Percentiles rank a stretch among this genome's conserved stretches.
phyloP scores from a whole-genome alignment of 2,888 invertebrate genomes.

The Atethmia centrago region DNA sequence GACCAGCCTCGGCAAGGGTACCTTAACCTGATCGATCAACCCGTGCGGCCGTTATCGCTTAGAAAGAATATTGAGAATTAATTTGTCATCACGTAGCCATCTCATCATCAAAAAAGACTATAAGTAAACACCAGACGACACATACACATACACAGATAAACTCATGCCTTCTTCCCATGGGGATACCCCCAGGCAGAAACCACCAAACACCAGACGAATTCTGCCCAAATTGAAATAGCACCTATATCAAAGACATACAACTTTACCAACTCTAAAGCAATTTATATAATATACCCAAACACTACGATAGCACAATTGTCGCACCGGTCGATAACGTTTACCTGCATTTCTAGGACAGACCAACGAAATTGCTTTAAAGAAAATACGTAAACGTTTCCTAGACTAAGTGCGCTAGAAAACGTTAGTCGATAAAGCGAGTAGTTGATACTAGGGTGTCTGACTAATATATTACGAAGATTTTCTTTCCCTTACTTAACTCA shows the following conservation, averaged over 20 bases:
- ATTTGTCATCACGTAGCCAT: background rate
- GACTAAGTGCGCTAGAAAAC: background rate
- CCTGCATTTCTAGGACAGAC: conserved; percentile 5
- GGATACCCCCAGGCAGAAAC: no score
- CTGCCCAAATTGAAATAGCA: background rate
- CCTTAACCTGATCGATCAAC: no score
- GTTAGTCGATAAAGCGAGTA: background rate
- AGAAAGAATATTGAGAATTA: background rate
- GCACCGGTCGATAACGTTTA: conserved; percentile 15
- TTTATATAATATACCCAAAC: background rate
- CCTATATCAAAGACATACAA: background rate
- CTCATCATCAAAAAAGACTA: background rate
- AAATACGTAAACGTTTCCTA: conserved; percentile 8
- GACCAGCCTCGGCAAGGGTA: no score
- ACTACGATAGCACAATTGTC: background rate
- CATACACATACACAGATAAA: no score
- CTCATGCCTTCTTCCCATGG: no score
- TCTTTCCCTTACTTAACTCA: no score
- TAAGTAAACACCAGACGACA: background rate
- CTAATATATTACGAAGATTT: background rate
- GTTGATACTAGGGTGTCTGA: background rate
- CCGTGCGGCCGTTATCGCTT: no score
- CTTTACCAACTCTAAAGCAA: background rate
- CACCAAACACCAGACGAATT: background rate
- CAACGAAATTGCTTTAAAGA: conserved; percentile 7